A percentile compares a stretch with the other conserved stretches of the same genome.
phyloP scores from a whole-genome alignment of 2,888 invertebrate species.

The Pollenia griseotomentosa region DNA sequence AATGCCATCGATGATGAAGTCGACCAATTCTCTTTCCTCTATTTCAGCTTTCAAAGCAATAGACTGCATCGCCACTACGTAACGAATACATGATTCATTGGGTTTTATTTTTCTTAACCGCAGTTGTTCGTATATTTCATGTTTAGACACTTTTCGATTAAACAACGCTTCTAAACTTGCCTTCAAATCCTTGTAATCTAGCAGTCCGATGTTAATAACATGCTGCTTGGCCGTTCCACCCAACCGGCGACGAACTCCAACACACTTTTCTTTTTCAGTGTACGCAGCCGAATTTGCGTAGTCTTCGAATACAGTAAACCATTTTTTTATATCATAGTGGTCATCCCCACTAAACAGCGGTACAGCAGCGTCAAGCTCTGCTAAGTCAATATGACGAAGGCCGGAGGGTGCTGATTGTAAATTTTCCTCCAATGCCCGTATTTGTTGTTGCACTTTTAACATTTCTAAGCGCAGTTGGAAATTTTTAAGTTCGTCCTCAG shows the following conservation, averaged over 20 bases:
- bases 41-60: conserved; percentile 53
- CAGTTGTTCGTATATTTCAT: conserved; percentile 59
- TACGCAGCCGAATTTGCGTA: too few relatives aligned
- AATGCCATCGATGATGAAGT: conserved; percentile 58
- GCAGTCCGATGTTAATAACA: conserved; percentile 37
- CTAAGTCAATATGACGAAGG: conserved; percentile 31
- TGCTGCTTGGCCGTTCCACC: conserved; percentile 42
- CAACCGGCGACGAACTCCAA: conserved; percentile 24
- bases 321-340: conserved; percentile 43
- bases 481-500: conserved; percentile 21
- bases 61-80: conserved; percentile 58
- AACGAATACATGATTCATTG: conserved; percentile 55
- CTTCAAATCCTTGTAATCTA: conserved; percentile 51
- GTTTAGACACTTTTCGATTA: conserved; percentile 54
- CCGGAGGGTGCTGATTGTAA: conserved; percentile 30
- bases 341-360: conserved; percentile 57
- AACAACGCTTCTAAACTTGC: conserved; percentile 48
- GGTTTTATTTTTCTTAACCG: conserved; percentile 42
- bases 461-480: conserved; percentile 30
- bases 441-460: conserved; percentile 41
- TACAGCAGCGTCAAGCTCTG: conserved; percentile 41
- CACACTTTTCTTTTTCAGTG: conserved; percentile 17
- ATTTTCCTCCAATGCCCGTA: conserved; percentile 30
- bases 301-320: conserved; percentile 27
- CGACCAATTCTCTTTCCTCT: conserved; percentile 53